A percentile compares a stretch with the other conserved stretches of the same genome.
phyloP scores from a whole-genome alignment of 2,797 vertebrate genomes.

The Spinus pinus region DNA sequence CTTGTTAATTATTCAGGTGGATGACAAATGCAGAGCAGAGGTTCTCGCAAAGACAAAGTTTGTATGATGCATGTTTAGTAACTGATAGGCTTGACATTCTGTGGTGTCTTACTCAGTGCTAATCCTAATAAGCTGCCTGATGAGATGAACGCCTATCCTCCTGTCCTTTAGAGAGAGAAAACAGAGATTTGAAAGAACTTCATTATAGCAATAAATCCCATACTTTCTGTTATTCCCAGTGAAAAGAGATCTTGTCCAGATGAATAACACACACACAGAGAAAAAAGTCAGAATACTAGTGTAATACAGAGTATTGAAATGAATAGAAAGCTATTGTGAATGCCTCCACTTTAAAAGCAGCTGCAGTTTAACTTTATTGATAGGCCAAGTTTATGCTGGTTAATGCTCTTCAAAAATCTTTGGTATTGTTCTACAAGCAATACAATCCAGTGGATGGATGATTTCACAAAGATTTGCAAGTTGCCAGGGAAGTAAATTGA shows the following conservation, averaged over 20 bases:
- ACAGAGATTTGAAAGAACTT: constrained; percentile 76
- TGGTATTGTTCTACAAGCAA: neutral
- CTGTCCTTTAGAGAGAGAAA: constrained; percentile 75
- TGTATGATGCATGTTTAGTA: constrained; percentile 84
- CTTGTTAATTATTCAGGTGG: constrained; percentile 87
- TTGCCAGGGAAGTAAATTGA: neutral
- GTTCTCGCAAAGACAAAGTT: constrained; percentile 84
- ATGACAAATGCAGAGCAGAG: constrained; percentile 86
- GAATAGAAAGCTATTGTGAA: constrained; percentile 28
- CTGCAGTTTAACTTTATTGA: constrained; percentile 22
- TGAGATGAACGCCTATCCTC: constrained; percentile 78
- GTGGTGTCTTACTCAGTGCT: constrained; percentile 81
- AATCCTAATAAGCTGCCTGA: constrained; percentile 83
- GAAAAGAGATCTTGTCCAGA: constrained; percentile 71
- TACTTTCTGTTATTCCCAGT: constrained; percentile 67
- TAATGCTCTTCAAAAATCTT: constrained; percentile 7
- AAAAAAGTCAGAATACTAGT: constrained; percentile 12
- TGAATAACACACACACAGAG: constrained; percentile 32
- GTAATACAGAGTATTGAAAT: constrained; percentile 10
- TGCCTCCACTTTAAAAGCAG: constrained; percentile 18
- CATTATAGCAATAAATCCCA: constrained; percentile 77
- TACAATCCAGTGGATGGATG: neutral
- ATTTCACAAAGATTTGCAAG: neutral
- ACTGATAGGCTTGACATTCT: constrained; percentile 84
- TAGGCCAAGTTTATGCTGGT: neutral